Percentiles rank a stretch among this genome's conserved stretches.
Evolutionary conservation across 2,113 vertebrate species (phyloP).

Genomic region (cattle (Bos taurus)): DNA sequence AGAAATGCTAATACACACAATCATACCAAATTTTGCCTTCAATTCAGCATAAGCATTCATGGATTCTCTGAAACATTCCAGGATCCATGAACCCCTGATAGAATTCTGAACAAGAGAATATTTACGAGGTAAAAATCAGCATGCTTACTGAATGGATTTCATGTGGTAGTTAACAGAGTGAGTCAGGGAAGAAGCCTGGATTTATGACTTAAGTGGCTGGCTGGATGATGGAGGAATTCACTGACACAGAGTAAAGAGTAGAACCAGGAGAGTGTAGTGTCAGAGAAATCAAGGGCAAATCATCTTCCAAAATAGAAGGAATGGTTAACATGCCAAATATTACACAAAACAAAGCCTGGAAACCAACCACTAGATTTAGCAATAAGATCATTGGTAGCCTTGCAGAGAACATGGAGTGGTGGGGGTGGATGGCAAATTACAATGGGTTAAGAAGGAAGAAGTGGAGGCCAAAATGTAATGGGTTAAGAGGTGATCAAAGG

Average conservation of each 20-base stretch:
- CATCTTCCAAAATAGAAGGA: not conserved
- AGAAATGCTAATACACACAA: not conserved
- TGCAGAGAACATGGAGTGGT: not conserved
- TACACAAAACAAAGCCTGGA: constrained; percentile 18
- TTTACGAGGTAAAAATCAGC: not conserved
- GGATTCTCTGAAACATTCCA: constrained; percentile 12
- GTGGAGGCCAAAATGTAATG: not conserved
- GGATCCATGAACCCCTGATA: not conserved
- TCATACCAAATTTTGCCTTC: not conserved
- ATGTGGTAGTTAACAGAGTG: not conserved
- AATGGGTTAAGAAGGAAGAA: not conserved
- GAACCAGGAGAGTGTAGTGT: not conserved
- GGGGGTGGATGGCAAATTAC: not conserved
- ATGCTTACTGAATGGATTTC: not conserved
- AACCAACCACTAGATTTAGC: constrained; percentile 8
- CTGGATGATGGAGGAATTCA: not conserved
- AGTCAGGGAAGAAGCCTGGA: not conserved
- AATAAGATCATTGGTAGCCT: not conserved
- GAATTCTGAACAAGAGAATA: constrained; percentile 16
- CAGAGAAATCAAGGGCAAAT: not conserved
- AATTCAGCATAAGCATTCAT: not conserved
- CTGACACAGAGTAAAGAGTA: not conserved
- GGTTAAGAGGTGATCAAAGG: not conserved
- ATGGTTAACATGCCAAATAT: constrained; percentile 3
- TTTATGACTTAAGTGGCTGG: not conserved